Evolutionary conservation across 2,797 vertebrate species (phyloP).

Genomic region (Propithecus perrieri): DNA sequence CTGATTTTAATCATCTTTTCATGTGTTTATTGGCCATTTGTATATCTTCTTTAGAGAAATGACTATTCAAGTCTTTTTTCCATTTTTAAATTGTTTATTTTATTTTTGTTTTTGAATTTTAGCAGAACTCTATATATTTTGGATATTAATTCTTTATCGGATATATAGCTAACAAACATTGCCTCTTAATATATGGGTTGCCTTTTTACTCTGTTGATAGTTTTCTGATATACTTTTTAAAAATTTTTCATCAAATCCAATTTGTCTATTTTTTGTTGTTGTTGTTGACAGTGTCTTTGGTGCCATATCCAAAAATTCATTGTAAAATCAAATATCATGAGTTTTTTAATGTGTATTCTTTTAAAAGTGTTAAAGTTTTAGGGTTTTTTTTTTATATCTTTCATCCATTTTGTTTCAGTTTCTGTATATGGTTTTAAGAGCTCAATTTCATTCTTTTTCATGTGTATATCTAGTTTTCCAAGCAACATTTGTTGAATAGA

Average conservation of each 20-base stretch:
- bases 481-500: not conserved
- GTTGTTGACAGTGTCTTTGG: not conserved
- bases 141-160: not conserved
- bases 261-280: not conserved
- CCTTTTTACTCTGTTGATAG: not conserved
- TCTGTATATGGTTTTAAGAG: not conserved
- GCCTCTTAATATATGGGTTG: not conserved
- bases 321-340: not conserved
- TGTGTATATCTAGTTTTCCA: not conserved
- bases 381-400: not conserved
- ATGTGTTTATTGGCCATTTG: not conserved
- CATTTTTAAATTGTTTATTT: not conserved
- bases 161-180: not conserved
- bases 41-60: not conserved
- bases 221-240: not conserved
- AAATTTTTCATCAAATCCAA: not conserved
- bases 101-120: not conserved
- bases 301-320: not conserved
- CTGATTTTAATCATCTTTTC: not conserved
- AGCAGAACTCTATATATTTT: not conserved
- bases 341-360: not conserved
- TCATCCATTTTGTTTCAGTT: not conserved
- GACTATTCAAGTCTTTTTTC: not conserved
- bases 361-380: not conserved
- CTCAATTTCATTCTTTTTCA: not conserved